Base-by-base conservation (phyloP, 2,888 invertebrate genomes). In the Ecliptopera silaceata region DNA sequence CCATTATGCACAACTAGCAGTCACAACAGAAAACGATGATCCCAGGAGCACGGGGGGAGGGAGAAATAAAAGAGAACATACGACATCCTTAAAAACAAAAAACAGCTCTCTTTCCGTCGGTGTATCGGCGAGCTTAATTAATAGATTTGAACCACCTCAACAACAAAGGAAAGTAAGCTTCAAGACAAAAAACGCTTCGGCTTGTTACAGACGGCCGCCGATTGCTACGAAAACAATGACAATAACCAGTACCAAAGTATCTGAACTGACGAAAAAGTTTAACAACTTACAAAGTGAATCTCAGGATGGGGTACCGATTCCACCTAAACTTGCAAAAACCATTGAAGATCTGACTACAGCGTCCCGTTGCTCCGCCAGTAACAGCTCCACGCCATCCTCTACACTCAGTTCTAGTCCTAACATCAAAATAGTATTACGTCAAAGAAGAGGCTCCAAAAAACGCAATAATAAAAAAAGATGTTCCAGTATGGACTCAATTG, bases 191-290 rank as follows among this genome's bases (percentile, higher is more conserved):
- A 92, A 87, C 63, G 83, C 91, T 4, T 84, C 91, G 11, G 69
- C 85, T 17, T 84, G 86, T 26, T 81, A 92, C 45, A 83, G 91
- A 66, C 84, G 91, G 53, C 85, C 88, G 3, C 87, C 87, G 20
- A 64, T 85, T 31, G 79, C 79, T 29, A 77, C 88, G 8, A 91
- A 87, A 71, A 88, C 89, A 31, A 84, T 92, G 75, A 89, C 91
- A 4, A 84, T 92, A 61, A 81, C 87, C 11, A 87, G 91, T 59
- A 94, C 86, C 68, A 93, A 93, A 77, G 95, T 95, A 31, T 93
- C 95, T 43, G 93, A 94, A 74, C 78, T 95, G 56, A 94, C 95
- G 0, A 93, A 93, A 63, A 95, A 95, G 72, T 95, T 95, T 71
- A 95, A 95, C 74, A 93, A 94, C 74, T 86, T 94, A 70, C 92